phyloP scores from a whole-genome alignment of 2,797 vertebrate species.

The Heliangelus exortis region DNA sequence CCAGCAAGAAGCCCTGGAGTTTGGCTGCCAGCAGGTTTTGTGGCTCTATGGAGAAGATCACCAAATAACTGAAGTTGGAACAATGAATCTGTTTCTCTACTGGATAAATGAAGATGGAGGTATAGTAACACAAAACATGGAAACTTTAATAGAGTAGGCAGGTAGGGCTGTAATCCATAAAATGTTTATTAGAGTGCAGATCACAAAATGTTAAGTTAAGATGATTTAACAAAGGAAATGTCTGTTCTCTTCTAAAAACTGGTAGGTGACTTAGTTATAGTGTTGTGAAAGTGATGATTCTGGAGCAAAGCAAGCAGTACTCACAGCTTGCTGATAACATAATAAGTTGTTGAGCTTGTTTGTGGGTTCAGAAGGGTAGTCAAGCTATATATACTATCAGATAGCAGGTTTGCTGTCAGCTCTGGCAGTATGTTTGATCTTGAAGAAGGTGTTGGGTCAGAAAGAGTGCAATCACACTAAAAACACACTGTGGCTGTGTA shows the following conservation, averaged over 20 bases:
- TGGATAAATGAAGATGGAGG: slow-evolving; percentile 93
- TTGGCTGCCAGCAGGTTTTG: slow-evolving; percentile 90
- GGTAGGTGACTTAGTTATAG: not conserved
- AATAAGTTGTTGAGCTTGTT: not conserved
- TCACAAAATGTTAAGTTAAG: not conserved
- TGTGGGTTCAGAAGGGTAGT: not conserved
- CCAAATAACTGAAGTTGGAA: slow-evolving; percentile 92
- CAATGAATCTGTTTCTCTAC: slow-evolving; percentile 93
- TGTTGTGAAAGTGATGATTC: not conserved
- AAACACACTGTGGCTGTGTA: not conserved
- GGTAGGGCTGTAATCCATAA: not conserved
- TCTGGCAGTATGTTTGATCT: not conserved
- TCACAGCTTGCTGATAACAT: not conserved
- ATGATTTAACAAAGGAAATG: not conserved
- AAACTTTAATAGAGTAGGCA: not conserved
- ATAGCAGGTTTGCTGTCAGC: not conserved
- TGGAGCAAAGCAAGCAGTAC: not conserved
- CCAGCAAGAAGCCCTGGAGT: slow-evolving; percentile 83
- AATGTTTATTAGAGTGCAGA: not conserved
- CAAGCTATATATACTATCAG: not conserved
- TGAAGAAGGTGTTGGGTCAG: not conserved
- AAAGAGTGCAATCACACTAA: not conserved
- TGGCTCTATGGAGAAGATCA: slow-evolving; percentile 91
- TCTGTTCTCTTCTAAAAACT: not conserved
- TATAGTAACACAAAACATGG: slow-evolving; percentile 34